Conservation (phyloP, 2,113 vertebrate species). For the Chloebia gouldiae region DNA sequence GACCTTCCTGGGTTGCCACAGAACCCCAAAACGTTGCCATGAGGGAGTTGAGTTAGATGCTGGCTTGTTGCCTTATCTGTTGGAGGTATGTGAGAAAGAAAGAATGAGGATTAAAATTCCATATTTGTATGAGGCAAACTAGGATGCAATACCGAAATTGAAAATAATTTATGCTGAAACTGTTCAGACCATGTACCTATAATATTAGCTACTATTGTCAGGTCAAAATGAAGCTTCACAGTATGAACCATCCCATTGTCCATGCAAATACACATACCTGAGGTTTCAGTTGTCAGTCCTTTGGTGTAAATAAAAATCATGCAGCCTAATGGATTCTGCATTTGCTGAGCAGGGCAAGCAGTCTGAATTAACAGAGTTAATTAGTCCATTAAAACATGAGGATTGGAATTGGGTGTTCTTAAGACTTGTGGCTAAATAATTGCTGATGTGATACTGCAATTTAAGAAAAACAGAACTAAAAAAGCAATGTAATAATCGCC, state of each 20-base stretch:
- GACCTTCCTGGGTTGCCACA: not conserved
- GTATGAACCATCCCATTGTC: not conserved
- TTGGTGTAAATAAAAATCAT: not conserved
- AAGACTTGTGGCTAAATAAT: not conserved
- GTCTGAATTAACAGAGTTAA: not conserved
- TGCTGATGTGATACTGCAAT: not conserved
- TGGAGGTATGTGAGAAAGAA: not conserved
- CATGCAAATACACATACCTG: not conserved
- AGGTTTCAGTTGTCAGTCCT: not conserved
- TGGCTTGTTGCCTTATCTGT: not conserved
- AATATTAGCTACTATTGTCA: not conserved
- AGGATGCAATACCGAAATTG: not conserved
- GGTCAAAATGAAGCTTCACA: not conserved
- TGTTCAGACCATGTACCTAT: not conserved
- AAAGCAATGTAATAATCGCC: not conserved
- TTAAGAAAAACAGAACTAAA: not conserved
- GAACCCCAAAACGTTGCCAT: not conserved
- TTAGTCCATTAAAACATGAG: not conserved
- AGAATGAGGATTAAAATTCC: not conserved
- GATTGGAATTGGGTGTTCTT: not conserved
- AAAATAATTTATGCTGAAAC: not conserved
- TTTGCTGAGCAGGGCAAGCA: not conserved
- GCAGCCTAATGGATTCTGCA: not conserved
- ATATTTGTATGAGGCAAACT: not conserved
- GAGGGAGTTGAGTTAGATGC: not conserved